A percentile compares a stretch with the other conserved stretches of the same genome.
Evolutionary conservation across 1,140 invertebrate species (phyloP).

Genomic region (Drosophila ambigua): DNA sequence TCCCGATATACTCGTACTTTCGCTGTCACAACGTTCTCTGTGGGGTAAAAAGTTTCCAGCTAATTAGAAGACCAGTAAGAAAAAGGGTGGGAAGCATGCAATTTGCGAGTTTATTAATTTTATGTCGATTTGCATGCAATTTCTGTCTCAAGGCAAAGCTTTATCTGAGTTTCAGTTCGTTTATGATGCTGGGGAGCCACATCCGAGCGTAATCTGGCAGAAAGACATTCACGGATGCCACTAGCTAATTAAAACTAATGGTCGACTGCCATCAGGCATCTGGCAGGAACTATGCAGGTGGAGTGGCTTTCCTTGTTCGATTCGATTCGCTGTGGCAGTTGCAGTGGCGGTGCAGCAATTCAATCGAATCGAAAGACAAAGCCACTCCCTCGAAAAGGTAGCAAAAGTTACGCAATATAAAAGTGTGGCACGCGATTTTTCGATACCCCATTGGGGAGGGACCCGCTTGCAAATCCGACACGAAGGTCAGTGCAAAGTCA

Average conservation of each 20-base stretch:
- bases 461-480: constrained; percentile 42
- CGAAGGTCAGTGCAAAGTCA: constrained; percentile 71
- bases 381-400: constrained; percentile 57
- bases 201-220: constrained; percentile 50
- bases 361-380: constrained; percentile 52
- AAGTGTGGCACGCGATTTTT: constrained; percentile 56
- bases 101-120: constrained; percentile 79
- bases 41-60: constrained; percentile 66
- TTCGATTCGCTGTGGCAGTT: constrained; percentile 30
- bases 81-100: constrained; percentile 29
- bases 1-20: background rate
- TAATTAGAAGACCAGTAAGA: constrained; percentile 58
- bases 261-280: constrained; percentile 27
- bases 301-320: constrained; percentile 72
- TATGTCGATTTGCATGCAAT: constrained; percentile 79
- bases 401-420: constrained; percentile 57
- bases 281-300: constrained; percentile 1
- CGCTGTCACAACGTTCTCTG: constrained; percentile 19
- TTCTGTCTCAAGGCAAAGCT: constrained; percentile 65
- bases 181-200: constrained; percentile 29
- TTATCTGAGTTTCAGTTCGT: constrained; percentile 41
- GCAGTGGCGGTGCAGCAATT: constrained; percentile 54
- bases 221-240: constrained; percentile 51
- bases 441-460: constrained; percentile 41
- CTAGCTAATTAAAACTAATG: constrained; percentile 75